Evolutionary conservation across 2,888 invertebrate genomes (phyloP).

Genomic region (Cantharis nigra): DNA sequence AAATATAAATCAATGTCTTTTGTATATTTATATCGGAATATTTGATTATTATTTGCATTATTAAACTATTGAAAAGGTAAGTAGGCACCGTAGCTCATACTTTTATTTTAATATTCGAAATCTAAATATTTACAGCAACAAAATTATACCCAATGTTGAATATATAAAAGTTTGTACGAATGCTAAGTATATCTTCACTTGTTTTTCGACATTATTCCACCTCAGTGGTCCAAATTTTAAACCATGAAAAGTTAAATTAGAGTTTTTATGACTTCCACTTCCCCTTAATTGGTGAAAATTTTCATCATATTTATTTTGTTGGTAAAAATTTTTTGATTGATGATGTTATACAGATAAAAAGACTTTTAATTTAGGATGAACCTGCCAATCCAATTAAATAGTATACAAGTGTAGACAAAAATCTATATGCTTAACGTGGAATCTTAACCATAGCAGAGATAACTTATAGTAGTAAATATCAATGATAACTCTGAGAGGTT

Average conservation of each 20-base stretch:
- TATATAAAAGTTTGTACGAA: background rate
- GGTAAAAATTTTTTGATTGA: too few relatives aligned
- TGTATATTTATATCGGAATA: conserved; percentile 11
- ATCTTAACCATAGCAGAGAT: too few relatives aligned
- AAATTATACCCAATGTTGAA: background rate
- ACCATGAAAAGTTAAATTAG: background rate
- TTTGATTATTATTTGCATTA: background rate
- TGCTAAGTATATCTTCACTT: background rate
- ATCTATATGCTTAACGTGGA: too few relatives aligned
- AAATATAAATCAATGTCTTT: conserved; percentile 12
- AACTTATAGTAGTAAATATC: too few relatives aligned
- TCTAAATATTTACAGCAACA: background rate
- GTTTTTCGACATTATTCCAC: background rate
- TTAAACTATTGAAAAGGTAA: background rate
- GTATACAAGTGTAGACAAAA: too few relatives aligned
- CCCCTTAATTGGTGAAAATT: too few relatives aligned
- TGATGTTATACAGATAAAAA: too few relatives aligned
- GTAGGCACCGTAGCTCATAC: background rate
- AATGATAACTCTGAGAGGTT: too few relatives aligned
- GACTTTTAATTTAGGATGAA: too few relatives aligned
- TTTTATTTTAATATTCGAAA: background rate
- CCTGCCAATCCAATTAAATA: too few relatives aligned
- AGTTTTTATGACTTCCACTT: background rate
- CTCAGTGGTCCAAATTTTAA: background rate
- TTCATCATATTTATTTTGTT: too few relatives aligned